These are phyloP conservation scores for Danaus chrysippus DNA, from an alignment of 2,888 invertebrate species.

Conservation along the genomic window DNA sequence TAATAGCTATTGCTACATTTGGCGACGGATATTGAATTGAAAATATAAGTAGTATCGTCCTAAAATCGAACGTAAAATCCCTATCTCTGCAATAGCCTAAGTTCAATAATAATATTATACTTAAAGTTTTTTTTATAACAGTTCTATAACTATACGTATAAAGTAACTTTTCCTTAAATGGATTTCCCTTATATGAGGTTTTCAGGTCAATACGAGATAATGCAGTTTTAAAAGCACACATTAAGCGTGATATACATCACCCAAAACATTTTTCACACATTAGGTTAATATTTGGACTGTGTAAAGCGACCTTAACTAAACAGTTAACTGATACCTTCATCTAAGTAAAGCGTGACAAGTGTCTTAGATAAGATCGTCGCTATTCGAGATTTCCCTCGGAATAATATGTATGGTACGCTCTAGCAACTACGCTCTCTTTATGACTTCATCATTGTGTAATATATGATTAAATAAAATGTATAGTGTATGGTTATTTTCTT, in stretches of 20 bases:
- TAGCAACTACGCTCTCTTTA: conserved; percentile 23
- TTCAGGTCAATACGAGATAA: not conserved
- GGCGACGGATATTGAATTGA: not conserved
- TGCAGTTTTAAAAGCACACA: not conserved
- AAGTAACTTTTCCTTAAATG: no score
- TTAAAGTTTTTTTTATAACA: no score
- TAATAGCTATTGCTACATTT: conserved; percentile 14
- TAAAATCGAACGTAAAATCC: no score
- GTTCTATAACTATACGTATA: no score
- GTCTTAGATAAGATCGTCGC: conserved; percentile 26
- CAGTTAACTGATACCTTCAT: conserved; percentile 13
- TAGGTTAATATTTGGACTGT: not conserved
- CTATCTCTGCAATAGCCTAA: no score
- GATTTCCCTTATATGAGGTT: no score
- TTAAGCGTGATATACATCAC: not conserved
- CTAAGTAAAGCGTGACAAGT: conserved; percentile 26
- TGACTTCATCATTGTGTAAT: conserved; percentile 20
- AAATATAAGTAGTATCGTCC: not conserved
- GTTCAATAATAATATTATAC: no score
- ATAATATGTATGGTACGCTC: conserved; percentile 31
- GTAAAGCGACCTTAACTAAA: not conserved
- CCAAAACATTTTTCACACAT: conserved; percentile 8
- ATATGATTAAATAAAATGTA: not conserved
- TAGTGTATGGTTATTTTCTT: not conserved
- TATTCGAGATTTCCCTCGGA: conserved; percentile 28